Percentiles rank a stretch among this genome's conserved stretches.
These are phyloP conservation scores for Momotus momota DNA, from an alignment of 2,797 vertebrate species.

Conservation along the genomic window DNA sequence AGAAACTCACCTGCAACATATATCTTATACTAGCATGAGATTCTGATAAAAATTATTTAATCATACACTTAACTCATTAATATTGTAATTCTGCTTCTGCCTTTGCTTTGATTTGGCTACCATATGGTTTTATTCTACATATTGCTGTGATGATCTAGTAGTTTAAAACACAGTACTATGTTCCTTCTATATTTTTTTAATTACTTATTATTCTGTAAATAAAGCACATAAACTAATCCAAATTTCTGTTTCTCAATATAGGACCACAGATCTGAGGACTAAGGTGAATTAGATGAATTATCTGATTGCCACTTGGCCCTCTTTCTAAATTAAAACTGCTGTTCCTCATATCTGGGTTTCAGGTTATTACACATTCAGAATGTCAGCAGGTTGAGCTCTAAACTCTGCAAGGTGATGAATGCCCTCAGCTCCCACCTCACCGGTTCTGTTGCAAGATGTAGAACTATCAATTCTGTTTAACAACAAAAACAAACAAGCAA, in stretches of 20 bases:
- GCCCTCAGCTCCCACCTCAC: not conserved
- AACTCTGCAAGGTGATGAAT: not conserved
- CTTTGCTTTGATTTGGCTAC: not conserved
- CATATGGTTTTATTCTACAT: not conserved
- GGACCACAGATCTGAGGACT: not conserved
- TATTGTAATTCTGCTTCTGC: not conserved
- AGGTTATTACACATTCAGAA: not conserved
- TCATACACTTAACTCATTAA: not conserved
- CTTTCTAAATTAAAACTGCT: not conserved
- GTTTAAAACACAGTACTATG: not conserved
- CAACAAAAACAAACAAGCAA: not conserved
- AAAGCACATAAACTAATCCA: not conserved
- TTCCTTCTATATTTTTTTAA: not conserved
- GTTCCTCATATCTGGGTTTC: not conserved
- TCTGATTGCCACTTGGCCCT: not conserved
- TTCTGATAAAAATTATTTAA: not conserved
- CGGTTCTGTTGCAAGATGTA: not conserved
- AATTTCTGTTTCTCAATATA: not conserved
- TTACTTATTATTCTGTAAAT: not conserved
- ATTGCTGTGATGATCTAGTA: not conserved
- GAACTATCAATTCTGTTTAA: not conserved
- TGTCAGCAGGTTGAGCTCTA: not conserved
- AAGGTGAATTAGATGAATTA: not conserved
- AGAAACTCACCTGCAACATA: not conserved
- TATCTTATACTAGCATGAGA: not conserved